Evolutionary conservation across 37 sponge, comb jelly and placozoan species (phyloP), one percentile per base, ranked within the genome.

Genomic region (Haliclona indistincta): DNA sequence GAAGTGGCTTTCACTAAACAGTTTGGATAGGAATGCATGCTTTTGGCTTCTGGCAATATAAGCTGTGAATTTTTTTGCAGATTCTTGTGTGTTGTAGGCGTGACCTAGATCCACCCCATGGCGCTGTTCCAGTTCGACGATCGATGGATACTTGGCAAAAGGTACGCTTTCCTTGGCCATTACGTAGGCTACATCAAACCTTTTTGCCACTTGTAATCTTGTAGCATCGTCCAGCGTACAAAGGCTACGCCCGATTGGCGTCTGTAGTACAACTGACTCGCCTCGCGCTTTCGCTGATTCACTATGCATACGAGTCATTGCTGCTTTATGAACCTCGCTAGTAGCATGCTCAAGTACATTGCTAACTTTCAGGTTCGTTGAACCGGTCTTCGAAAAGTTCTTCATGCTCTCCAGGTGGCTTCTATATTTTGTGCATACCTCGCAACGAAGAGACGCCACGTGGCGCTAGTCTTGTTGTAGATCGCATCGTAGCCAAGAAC

Each of bases 91-190:
- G 26, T 71, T 78, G 49, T 87, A 87, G 5, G 81, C 10, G 1
- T 8, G 2, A 3, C 88, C 81, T 20, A 88, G 23, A 10, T 88
- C 88, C 2, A 88, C 83, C n/a, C 81, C 82, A 76, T 88, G 88
- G 11, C 79, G 43, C 1, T 39, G 51, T 43, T 81, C 88, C 29
- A 86, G 47, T 55, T 80, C 56, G 23, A 30, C 55, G 0, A 81
- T 49, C 0, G 64, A 35, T 35, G 72, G 40, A 70, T 81, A 87
- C 43, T 81, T 87, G 1, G 2, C 20, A 44, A 86, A 86, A 36
- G 87, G 51, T 17, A 86, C 3, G 30, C 65, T 38, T 61, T 80
- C 81, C 34, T 69, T 80, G 6, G 75, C 81, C 39, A 80, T 64
- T 2, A 62, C 2, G 17, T 35, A 80, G 37, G 76, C 67, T 2